phyloP scores from a whole-genome alignment of 2,888 invertebrate genomes.

The Drosophila cracens region DNA sequence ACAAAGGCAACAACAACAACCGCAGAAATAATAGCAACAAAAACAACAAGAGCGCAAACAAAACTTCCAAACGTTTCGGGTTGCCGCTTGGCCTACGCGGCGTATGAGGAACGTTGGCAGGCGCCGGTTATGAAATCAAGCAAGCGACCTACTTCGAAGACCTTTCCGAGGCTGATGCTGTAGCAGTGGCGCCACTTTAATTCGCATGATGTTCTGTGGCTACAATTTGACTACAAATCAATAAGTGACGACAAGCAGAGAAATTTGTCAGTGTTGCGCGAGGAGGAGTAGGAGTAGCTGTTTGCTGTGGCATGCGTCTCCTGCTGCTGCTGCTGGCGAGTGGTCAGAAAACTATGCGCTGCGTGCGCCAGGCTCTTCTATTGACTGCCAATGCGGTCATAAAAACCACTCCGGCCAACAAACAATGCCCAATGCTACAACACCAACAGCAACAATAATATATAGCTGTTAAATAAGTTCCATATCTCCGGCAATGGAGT shows the following conservation, averaged over 20 bases:
- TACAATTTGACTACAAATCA: slow-evolving; percentile 80
- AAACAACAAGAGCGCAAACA: slow-evolving; percentile 51
- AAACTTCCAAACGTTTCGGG: slow-evolving; percentile 59
- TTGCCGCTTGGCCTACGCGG: slow-evolving; percentile 59
- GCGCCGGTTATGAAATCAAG: slow-evolving; percentile 62
- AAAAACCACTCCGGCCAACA: slow-evolving; percentile 68
- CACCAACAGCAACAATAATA: slow-evolving; percentile 16
- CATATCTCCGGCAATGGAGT: background rate
- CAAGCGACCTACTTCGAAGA: slow-evolving; percentile 63
- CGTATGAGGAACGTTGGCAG: slow-evolving; percentile 42
- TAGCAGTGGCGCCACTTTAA: slow-evolving; percentile 74
- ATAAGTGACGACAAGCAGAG: slow-evolving; percentile 46
- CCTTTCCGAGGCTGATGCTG: slow-evolving; percentile 48
- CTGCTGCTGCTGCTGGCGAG: slow-evolving; percentile 8
- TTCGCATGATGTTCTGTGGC: slow-evolving; percentile 51
- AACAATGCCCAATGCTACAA: slow-evolving; percentile 48
- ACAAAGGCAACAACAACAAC: slow-evolving; percentile 6
- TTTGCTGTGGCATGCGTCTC: background rate
- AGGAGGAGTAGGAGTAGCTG: background rate
- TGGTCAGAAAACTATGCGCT: slow-evolving; percentile 58
- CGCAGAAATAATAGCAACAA: slow-evolving; percentile 1
- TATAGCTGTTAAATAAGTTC: slow-evolving; percentile 23
- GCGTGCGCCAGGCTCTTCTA: slow-evolving; percentile 43
- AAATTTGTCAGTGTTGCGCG: background rate
- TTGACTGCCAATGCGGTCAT: slow-evolving; percentile 69